Evolutionary conservation across 2,113 vertebrate genomes (phyloP).

Genomic region (Macquaria australasica): DNA sequence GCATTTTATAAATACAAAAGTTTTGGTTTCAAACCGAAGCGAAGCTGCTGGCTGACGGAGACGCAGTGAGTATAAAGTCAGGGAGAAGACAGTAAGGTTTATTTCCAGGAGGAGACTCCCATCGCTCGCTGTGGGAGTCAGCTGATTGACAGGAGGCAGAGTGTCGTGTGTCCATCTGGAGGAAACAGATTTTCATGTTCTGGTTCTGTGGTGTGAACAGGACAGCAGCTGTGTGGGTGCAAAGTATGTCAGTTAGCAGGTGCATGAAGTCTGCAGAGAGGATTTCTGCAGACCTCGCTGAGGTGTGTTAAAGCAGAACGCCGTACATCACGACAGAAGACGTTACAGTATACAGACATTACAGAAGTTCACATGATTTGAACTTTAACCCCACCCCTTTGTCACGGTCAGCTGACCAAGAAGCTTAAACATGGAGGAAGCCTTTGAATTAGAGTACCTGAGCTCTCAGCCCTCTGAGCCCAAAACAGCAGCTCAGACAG

Average conservation of each 20-base stretch:
- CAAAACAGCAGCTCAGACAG: conserved; percentile 11
- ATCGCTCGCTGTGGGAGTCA: conserved; percentile 17
- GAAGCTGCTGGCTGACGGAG: not conserved
- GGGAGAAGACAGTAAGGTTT: not conserved
- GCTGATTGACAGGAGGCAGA: conserved; percentile 64
- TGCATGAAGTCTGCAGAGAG: conserved; percentile 23
- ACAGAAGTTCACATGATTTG: not conserved
- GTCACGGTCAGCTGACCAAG: not conserved
- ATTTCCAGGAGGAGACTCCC: conserved; percentile 27
- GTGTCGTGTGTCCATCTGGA: conserved; percentile 68
- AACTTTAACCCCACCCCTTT: not conserved
- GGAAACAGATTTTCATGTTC: conserved; percentile 62
- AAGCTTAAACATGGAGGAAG: not conserved
- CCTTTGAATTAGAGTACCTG: conserved; percentile 10
- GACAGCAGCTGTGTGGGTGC: conserved; percentile 68
- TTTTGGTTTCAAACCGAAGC: not conserved
- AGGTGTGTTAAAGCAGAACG: not conserved
- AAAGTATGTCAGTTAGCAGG: conserved; percentile 40
- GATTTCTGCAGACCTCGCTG: not conserved
- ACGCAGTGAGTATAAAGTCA: not conserved
- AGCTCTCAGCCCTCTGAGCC: not conserved
- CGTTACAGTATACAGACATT: not conserved
- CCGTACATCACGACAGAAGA: not conserved
- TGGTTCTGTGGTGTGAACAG: conserved; percentile 46
- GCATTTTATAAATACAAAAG: not conserved